Conservation (phyloP, 2,113 vertebrate species). For the Emberiza fucata region DNA sequence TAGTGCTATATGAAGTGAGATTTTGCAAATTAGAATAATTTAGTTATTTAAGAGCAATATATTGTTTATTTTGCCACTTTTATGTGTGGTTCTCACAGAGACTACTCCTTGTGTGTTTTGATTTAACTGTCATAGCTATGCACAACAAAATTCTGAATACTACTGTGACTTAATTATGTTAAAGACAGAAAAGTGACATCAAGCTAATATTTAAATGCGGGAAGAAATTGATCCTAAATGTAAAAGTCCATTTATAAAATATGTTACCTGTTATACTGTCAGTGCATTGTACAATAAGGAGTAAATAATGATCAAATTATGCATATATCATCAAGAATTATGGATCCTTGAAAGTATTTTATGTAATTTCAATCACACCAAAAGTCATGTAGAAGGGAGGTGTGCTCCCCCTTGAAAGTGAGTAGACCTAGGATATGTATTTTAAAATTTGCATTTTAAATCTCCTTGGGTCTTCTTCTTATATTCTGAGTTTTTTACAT, state of each 20-base stretch:
- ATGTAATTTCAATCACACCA: not conserved
- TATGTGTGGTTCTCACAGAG: not conserved
- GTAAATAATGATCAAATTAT: not conserved
- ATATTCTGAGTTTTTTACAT: not conserved
- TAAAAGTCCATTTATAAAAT: not conserved
- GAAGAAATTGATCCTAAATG: not conserved
- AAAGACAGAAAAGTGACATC: not conserved
- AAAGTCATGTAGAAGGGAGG: not conserved
- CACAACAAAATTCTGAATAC: not conserved
- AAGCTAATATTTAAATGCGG: not conserved
- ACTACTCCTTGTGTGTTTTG: not conserved
- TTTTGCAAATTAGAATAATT: not conserved
- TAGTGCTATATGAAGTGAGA: not conserved
- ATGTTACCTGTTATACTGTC: not conserved
- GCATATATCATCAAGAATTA: not conserved
- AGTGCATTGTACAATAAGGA: not conserved
- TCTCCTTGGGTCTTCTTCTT: constrained; percentile 3
- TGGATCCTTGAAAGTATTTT: not conserved
- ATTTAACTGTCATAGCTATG: not conserved
- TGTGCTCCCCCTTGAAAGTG: not conserved
- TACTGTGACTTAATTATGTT: not conserved
- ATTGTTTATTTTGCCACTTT: not conserved
- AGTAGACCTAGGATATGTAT: not conserved
- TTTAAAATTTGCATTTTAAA: constrained; percentile 18
- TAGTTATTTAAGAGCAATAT: not conserved